Percentiles rank a stretch among this genome's conserved stretches.
Conservation (phyloP, 1,140 invertebrate species). For the Caenorhabditis tropicalis region DNA sequence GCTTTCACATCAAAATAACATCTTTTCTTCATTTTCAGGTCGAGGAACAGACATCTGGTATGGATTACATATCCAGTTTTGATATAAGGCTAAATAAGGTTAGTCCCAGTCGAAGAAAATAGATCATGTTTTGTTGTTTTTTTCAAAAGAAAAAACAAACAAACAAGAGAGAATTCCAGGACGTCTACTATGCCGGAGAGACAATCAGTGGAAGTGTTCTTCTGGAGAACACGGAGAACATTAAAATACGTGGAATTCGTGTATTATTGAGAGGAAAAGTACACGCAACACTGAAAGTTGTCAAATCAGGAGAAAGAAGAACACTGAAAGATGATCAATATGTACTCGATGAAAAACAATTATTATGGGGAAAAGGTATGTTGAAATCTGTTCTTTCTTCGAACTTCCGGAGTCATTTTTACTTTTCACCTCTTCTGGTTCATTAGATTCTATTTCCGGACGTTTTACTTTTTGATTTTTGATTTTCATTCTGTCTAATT, state of each 20-base stretch:
- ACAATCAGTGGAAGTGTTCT: conserved; percentile 63
- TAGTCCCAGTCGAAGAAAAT: not conserved
- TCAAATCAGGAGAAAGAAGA: conserved; percentile 80
- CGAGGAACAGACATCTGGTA: conserved; percentile 48
- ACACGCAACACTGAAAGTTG: conserved; percentile 84
- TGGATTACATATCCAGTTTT: conserved; percentile 68
- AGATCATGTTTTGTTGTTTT: not conserved
- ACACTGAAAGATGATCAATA: conserved; percentile 84
- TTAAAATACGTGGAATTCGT: conserved; percentile 78
- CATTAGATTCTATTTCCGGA: not conserved
- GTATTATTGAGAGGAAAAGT: conserved; percentile 81
- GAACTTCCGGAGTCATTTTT: not conserved
- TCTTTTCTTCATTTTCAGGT: not conserved
- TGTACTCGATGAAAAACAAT: conserved; percentile 81
- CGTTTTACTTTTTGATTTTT: not conserved
- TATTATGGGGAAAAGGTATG: conserved; percentile 83
- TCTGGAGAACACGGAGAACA: conserved; percentile 69
- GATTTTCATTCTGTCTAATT: not conserved
- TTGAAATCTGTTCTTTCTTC: not conserved
- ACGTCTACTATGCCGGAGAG: conserved; percentile 69
- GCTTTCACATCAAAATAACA: not conserved
- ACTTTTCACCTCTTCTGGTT: not conserved
- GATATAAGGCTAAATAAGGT: conserved; percentile 65
- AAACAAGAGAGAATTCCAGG: conserved; percentile 37
- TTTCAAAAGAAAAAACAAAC: not conserved